Evolutionary conservation across 92 coral and sea anemone genomes (phyloP).

Genomic region (Epizoanthus ramosus): DNA sequence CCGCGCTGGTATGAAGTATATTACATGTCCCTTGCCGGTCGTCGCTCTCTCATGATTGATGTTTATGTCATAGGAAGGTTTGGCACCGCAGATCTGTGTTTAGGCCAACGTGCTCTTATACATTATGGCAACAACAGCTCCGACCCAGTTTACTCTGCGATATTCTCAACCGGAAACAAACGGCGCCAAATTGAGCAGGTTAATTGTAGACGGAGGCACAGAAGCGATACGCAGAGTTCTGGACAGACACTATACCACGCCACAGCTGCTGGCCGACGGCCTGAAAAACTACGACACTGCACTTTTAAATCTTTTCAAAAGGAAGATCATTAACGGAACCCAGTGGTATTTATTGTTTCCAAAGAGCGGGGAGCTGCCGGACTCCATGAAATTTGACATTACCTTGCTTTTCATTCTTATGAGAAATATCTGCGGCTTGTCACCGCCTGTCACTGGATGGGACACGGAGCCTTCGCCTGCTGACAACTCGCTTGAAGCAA

Average conservation of each 20-base stretch:
- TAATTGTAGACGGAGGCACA: conserved; percentile 31
- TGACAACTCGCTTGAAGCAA: conserved; percentile 18
- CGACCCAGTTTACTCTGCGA: conserved; percentile 1
- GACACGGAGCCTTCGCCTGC: neutral
- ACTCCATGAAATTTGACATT: conserved; percentile 9
- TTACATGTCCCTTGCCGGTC: too few relatives aligned
- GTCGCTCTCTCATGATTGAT: too few relatives aligned
- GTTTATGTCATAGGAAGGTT: too few relatives aligned
- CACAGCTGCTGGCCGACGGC: neutral
- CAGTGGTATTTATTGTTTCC: conserved; percentile 34
- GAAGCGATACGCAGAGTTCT: conserved; percentile 23
- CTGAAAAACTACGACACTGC: conserved; percentile 7
- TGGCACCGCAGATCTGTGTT: too few relatives aligned
- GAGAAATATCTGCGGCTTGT: conserved; percentile 1
- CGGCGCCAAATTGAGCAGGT: conserved; percentile 35
- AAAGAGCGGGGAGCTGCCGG: neutral
- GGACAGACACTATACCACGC: neutral
- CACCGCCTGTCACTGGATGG: conserved; percentile 11
- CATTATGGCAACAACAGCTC: neutral
- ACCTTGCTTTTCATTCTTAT: conserved; percentile 26
- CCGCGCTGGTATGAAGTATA: too few relatives aligned
- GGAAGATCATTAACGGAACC: neutral
- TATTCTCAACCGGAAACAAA: conserved; percentile 23
- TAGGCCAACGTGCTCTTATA: too few relatives aligned
- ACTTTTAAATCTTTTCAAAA: neutral